phyloP scores from a whole-genome alignment of 2,113 vertebrate species.

The Silurus meridionalis region DNA sequence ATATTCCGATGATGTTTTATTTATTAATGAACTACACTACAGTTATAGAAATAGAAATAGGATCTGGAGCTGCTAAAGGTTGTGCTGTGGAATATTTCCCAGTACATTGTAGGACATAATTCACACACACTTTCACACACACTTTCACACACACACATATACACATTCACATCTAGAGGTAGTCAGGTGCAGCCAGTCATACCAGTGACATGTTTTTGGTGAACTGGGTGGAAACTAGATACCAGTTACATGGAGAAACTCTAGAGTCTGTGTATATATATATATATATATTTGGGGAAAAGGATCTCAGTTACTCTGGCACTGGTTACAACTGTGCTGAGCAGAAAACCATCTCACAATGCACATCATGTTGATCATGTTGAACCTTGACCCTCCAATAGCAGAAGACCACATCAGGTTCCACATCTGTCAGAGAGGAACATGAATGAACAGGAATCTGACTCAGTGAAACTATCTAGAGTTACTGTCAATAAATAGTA shows the following conservation, averaged over 20 bases:
- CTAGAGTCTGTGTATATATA: background rate
- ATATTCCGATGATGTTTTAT: background rate
- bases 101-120: background rate
- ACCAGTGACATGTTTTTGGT: background rate
- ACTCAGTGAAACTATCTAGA: background rate
- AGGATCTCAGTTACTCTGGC: background rate
- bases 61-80: background rate
- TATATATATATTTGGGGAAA: background rate
- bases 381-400: background rate
- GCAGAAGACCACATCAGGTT: background rate
- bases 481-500: background rate
- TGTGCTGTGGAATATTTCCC: background rate
- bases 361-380: background rate
- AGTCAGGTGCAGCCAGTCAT: background rate
- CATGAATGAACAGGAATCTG: background rate
- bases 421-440: background rate
- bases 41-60: background rate
- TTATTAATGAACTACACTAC: background rate
- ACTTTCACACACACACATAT: background rate
- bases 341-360: background rate
- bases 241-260: background rate
- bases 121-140: constrained; percentile 4
- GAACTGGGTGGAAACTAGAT: background rate
- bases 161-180: background rate
- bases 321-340: background rate